Base-by-base conservation (phyloP, 1,140 invertebrate species). In the Drosophila lacteicornis region DNA sequence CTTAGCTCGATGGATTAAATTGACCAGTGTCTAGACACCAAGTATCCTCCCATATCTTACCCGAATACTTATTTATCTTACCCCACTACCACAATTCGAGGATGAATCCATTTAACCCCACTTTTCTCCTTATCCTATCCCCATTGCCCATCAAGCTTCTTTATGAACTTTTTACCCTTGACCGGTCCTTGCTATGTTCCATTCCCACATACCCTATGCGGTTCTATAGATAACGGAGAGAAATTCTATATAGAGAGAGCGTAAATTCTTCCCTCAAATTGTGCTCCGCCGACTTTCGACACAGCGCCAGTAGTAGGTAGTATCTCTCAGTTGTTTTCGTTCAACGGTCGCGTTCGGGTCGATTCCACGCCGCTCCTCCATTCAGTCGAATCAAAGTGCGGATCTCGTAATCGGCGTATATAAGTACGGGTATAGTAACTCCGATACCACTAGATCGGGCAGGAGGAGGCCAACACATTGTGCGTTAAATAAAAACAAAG, bases 331-430 rank as follows among this genome's bases (percentile, higher is more conserved):
- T 85, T 53, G 42, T 61, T 49, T 79, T 65, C 63, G 51, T 67
- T 51, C 75, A 60, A 55, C 58, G 65, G 51, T 50, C 60, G 79
- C 33, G 69, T 78, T 40, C 67, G 82, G 78, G 74, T 62, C 25
- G 59, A 56, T 43, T 55, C 49, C 68, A 56, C 57, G 63, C 12
- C 40, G 49, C 49, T 40, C 47, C 38, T 38, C 13, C 40, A 17
- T n/a, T 38, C 13, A 19, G 8, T 42, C 15, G 53, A 68, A 70
- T 33, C 45, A 30, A 38, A 67, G 59, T 40, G 59, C 65, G 58
- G 53, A 66, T 55, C 15, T 36, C 33, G 17, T 13, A 69, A 46
- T 68, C 30, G 38, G 7, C 19, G 33, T 50, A 50, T 36, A 73
- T 50, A 47, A 67, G 25, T 43, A 55, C 43, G 15, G 0, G 36